Conservation (phyloP, 2,113 vertebrate species). For the Arvicanthis niloticus region DNA sequence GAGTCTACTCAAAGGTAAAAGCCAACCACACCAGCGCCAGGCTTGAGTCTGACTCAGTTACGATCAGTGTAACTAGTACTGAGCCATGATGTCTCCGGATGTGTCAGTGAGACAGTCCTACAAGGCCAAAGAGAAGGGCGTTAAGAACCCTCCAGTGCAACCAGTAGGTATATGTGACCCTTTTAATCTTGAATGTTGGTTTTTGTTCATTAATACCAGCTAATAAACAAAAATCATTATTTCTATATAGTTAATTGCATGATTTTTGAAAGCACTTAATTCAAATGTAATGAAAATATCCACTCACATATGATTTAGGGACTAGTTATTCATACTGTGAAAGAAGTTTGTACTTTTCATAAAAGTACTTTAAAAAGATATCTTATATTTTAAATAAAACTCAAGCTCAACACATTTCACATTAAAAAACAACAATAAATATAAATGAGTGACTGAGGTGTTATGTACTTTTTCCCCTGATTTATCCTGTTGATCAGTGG, state of each 20-base stretch:
- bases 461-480: neutral
- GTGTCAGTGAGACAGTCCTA: neutral
- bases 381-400: conserved; percentile 31
- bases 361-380: neutral
- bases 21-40: neutral
- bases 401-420: neutral
- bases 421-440: neutral
- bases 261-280: conserved; percentile 29
- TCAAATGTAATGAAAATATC: conserved; percentile 47
- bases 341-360: conserved; percentile 1
- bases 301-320: neutral
- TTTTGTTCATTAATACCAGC: conserved; percentile 11
- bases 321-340: neutral
- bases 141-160: neutral
- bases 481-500: neutral
- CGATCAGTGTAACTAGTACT: neutral
- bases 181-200: neutral
- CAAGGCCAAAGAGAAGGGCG: neutral
- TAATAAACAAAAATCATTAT: neutral
- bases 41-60: conserved; percentile 35
- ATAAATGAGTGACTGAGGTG: neutral
- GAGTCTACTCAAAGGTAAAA: neutral
- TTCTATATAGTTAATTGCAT: neutral
- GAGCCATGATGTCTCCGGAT: conserved; percentile 16
- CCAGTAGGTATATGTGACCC: neutral